Evolutionary conservation across 1,140 invertebrate genomes (phyloP).

Genomic region (Heliconius melpomene): DNA sequence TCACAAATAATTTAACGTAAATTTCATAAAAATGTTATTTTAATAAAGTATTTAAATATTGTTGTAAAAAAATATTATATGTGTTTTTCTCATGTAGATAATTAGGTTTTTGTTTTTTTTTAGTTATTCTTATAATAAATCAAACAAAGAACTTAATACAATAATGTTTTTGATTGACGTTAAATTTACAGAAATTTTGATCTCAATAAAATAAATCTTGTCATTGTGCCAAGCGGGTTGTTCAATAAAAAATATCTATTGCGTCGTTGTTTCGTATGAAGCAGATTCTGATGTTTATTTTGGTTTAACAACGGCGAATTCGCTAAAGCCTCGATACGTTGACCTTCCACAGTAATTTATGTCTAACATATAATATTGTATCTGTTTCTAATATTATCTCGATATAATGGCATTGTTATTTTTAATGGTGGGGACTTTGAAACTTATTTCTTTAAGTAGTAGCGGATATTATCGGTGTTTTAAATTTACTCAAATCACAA

Average conservation of each 20-base stretch:
- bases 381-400: background rate
- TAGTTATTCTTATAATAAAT: too few relatives aligned
- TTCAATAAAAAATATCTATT: constrained; percentile 65
- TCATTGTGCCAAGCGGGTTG: constrained; percentile 67
- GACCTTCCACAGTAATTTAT: constrained; percentile 17
- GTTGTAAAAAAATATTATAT: too few relatives aligned
- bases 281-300: constrained; percentile 58
- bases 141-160: background rate
- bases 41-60: too few relatives aligned
- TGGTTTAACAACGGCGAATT: constrained; percentile 42
- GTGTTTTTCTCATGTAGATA: too few relatives aligned
- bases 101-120: too few relatives aligned
- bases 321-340: constrained; percentile 36
- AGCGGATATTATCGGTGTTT: too few relatives aligned
- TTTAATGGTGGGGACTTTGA: background rate
- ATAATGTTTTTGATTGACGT: constrained; percentile 13
- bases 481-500: too few relatives aligned
- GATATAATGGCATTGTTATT: background rate
- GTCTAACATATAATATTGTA: background rate
- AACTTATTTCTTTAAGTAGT: background rate
- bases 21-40: too few relatives aligned
- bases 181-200: constrained; percentile 17
- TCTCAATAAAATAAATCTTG: constrained; percentile 59
- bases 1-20: too few relatives aligned
- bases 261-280: constrained; percentile 56